Base-by-base conservation (phyloP, 2,797 vertebrate genomes). In the Trematomus bernacchii region DNA sequence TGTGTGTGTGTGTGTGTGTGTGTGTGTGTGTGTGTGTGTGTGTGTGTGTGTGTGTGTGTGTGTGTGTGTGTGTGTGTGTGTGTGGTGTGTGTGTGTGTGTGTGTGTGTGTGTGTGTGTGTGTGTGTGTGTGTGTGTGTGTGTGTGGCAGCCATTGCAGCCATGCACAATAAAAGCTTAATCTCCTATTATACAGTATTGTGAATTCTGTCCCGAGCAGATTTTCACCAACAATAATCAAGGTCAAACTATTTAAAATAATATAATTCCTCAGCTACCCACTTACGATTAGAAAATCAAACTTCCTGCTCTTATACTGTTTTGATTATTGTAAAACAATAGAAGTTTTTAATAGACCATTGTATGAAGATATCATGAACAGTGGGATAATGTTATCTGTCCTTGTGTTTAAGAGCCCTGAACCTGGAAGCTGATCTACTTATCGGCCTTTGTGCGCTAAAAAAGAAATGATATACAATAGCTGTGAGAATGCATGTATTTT, bases 371-470 rank as follows among this genome's bases (percentile, higher is more conserved):
- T 71, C 47, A 30, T 48, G 46, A 76, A 71, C 47, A 42, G 60
- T 67, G 12, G 44, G n/a, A 90, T 80, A 92, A 91, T 87, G 86
- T 89, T 92, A 93, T 93, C 90, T 91, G 89, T 64, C 92, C 90
- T 93, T 92, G 88, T 68, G 63, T 73, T 85, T 62, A 82, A 81
- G 81, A 77, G 55, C 59, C 54, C 48, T 70, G 27, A 77, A 42
- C 55, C 37, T 48, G n/a, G 27, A 76, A 78, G 27, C 40, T 7
- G 3, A 59, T 82, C 50, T 66, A 23, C 50, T 70, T 33, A 62
- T 33, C 58, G 71, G 68, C 65, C 74, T 84, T 82, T 71, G 71
- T 76, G 63, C 3, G 63, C 59, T 75, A 51, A 61, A 65, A 68
- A 27, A 37, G 51, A 73, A 52, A 75, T 76, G 27, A 27, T 27